Evolutionary conservation across 2,888 invertebrate species (phyloP).

Genomic region (Automeris io): DNA sequence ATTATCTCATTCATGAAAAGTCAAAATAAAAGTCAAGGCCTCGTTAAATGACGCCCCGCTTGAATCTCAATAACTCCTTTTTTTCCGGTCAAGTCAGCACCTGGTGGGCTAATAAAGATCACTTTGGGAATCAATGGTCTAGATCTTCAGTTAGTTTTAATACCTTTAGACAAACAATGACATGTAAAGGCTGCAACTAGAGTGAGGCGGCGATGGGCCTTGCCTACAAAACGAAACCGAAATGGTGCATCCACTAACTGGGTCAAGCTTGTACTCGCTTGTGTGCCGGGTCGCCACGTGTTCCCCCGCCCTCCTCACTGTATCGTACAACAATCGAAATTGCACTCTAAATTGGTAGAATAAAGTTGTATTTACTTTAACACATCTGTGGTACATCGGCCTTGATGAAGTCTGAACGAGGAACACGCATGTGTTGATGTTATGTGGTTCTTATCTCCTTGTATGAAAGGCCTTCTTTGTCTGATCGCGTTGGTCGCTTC

Average conservation of each 20-base stretch:
- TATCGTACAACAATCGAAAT: not conserved
- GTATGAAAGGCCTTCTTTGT: constrained; percentile 24
- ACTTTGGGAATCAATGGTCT: too few relatives aligned
- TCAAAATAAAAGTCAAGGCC: too few relatives aligned
- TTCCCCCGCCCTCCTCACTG: constrained; percentile 33
- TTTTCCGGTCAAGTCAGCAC: too few relatives aligned
- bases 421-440: not conserved
- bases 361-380: not conserved
- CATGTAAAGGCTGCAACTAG: too few relatives aligned
- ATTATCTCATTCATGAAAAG: too few relatives aligned
- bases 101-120: too few relatives aligned
- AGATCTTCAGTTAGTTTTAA: too few relatives aligned
- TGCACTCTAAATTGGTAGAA: not conserved
- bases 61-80: too few relatives aligned
- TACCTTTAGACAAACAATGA: too few relatives aligned
- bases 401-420: not conserved
- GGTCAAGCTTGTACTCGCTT: constrained; percentile 73
- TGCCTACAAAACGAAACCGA: constrained; percentile 58
- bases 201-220: constrained; percentile 41
- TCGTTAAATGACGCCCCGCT: too few relatives aligned
- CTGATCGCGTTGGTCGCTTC: too few relatives aligned
- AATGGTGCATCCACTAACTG: constrained; percentile 70
- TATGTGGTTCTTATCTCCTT: constrained; percentile 14
- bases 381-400: not conserved
- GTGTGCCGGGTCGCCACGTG: constrained; percentile 63